These are phyloP conservation scores for Vanacampus margaritifer DNA, from an alignment of 2,113 vertebrate genomes.

Conservation along the genomic window DNA sequence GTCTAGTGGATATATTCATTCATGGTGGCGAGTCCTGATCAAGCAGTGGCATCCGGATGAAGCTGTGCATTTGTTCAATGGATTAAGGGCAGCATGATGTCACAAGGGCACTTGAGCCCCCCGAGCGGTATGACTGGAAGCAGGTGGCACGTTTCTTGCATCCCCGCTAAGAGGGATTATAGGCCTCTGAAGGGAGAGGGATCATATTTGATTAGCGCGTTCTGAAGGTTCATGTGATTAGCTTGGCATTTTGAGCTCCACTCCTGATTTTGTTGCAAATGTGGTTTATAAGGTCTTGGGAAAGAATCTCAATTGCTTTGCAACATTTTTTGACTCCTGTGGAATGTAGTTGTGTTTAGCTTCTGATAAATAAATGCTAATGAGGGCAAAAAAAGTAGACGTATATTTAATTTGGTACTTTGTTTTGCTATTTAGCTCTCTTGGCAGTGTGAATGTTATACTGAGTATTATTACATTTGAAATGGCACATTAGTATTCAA, in stretches of 20 bases:
- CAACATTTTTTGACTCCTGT: background rate
- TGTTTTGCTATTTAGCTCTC: background rate
- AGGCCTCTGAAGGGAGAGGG: conserved; percentile 43
- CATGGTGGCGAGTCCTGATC: conserved; percentile 3
- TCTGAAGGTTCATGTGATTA: conserved; percentile 52
- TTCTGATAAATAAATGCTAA: background rate
- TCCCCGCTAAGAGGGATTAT: conserved; percentile 56
- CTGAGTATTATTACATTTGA: background rate
- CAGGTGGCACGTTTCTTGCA: conserved; percentile 56
- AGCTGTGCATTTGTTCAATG: conserved; percentile 46
- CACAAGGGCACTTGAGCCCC: conserved; percentile 55
- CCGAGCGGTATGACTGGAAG: conserved; percentile 41
- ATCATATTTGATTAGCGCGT: conserved; percentile 46
- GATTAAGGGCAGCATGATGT: conserved; percentile 48
- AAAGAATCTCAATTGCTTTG: conserved; percentile 19
- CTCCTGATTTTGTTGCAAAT: conserved; percentile 23
- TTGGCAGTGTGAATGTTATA: background rate
- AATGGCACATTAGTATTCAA: background rate
- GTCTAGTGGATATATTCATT: background rate
- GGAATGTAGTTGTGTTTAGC: conserved; percentile 12
- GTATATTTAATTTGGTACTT: background rate
- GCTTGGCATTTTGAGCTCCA: conserved; percentile 46
- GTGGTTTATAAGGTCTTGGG: conserved; percentile 37
- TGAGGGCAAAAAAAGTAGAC: background rate
- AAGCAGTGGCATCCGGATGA: conserved; percentile 19